phyloP scores from a whole-genome alignment of 2,113 vertebrate species.

The Daubentonia madagascariensis region DNA sequence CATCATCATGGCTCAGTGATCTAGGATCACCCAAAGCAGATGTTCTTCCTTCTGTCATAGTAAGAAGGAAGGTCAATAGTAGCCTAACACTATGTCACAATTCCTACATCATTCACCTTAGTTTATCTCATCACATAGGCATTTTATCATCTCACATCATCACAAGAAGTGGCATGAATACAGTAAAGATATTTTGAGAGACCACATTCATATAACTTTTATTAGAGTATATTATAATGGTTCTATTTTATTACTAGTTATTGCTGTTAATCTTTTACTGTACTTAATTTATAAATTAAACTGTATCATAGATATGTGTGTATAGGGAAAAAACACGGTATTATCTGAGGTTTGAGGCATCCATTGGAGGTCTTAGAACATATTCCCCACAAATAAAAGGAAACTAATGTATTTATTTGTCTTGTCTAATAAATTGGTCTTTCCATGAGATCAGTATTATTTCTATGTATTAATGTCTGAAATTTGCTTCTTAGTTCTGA shows the following conservation, averaged over 20 bases:
- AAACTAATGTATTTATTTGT: background rate
- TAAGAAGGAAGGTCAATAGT: too few relatives aligned
- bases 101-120: background rate
- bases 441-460: background rate
- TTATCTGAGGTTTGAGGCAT: background rate
- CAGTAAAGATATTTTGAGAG: background rate
- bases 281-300: background rate
- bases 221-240: background rate
- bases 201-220: background rate
- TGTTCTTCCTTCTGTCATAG: background rate
- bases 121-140: background rate
- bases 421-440: background rate
- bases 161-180: background rate
- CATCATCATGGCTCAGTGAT: background rate
- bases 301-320: background rate
- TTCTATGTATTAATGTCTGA: constrained; percentile 21
- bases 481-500: background rate
- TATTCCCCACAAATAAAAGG: background rate
- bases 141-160: background rate
- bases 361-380: background rate
- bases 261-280: background rate
- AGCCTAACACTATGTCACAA: too few relatives aligned
- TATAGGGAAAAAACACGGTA: background rate
- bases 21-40: background rate
- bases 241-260: background rate